These are phyloP conservation scores for Caretta caretta DNA, from an alignment of 2,113 vertebrate species.

Conservation along the genomic window DNA sequence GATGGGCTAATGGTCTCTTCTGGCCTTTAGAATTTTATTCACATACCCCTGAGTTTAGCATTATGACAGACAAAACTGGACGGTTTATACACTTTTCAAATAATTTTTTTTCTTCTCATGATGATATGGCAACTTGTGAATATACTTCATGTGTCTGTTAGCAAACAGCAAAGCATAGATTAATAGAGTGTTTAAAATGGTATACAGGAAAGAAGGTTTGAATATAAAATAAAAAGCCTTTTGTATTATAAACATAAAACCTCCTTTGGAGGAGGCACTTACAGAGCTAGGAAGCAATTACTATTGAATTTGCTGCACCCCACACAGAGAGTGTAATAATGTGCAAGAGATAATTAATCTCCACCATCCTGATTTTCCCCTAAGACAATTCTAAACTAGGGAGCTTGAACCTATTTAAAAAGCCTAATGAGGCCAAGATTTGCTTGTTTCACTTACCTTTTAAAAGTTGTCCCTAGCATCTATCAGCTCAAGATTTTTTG, in stretches of 20 bases:
- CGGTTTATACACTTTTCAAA: neutral
- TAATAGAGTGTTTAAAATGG: neutral
- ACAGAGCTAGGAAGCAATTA: neutral
- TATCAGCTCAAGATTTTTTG: neutral
- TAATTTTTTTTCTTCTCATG: too few relatives aligned
- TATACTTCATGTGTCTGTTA: fast-evolving
- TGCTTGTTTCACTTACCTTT: neutral
- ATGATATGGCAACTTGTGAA: neutral
- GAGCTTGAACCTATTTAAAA: neutral
- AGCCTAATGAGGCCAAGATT: neutral
- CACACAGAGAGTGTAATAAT: neutral
- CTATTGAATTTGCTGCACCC: neutral
- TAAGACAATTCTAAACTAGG: neutral
- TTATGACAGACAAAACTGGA: neutral
- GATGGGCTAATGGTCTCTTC: neutral
- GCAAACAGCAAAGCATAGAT: fast-evolving
- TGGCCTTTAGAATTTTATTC: neutral
- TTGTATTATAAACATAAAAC: neutral
- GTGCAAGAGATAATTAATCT: fast-evolving
- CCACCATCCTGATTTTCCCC: neutral
- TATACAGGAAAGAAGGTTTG: neutral
- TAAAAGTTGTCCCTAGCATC: neutral
- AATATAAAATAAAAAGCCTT: neutral
- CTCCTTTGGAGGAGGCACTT: neutral
- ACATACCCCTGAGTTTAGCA: neutral